Conservation (phyloP, 2,113 vertebrate genomes). For the Pao palembangensis region DNA sequence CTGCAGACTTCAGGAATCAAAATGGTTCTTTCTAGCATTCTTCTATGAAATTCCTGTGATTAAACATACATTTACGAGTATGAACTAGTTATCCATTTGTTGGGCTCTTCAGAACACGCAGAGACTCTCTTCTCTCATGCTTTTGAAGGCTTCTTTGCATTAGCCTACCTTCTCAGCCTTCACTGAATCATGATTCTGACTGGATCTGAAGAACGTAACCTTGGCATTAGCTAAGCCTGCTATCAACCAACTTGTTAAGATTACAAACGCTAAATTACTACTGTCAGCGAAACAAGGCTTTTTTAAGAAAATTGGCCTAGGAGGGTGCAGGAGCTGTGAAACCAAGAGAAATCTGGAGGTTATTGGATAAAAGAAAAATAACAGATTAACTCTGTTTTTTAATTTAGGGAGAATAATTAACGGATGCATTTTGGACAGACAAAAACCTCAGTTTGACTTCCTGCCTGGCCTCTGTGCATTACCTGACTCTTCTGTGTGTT, state of each 20-base stretch:
- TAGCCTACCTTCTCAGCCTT: background rate
- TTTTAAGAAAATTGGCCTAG: background rate
- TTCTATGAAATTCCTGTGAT: background rate
- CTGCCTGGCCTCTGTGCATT: conserved; percentile 37
- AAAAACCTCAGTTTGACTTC: background rate
- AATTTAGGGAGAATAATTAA: background rate
- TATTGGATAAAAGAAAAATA: background rate
- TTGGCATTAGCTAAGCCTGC: background rate
- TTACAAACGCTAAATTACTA: background rate
- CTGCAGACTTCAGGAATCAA: background rate
- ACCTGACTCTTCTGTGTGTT: conserved; percentile 96
- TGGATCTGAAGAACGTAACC: background rate
- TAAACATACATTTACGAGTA: no score
- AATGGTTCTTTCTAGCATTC: background rate
- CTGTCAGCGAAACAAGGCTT: background rate
- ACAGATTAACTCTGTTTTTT: background rate
- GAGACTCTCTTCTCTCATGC: no score
- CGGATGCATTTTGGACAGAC: background rate
- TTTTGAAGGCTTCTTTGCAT: background rate
- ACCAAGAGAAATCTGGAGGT: background rate
- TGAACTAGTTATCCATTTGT: no score
- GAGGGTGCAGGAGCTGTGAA: background rate
- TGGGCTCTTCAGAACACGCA: no score
- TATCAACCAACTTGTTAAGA: background rate
- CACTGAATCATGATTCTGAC: no score